Base-by-base conservation (phyloP, 1,140 invertebrate genomes). In the Thaumetopoea pityocampa region DNA sequence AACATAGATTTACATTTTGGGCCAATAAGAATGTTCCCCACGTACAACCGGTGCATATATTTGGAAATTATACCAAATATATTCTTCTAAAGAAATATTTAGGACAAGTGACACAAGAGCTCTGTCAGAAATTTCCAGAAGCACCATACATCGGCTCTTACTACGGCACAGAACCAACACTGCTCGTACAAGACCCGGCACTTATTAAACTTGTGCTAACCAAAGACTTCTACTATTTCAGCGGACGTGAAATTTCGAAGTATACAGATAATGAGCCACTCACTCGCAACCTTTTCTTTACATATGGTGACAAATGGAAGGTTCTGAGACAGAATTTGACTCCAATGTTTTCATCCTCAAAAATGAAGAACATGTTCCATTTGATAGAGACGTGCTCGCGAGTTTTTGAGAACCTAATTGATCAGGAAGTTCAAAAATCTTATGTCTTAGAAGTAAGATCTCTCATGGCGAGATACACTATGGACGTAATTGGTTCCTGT, bases 341-440 rank as follows among this genome's bases (percentile, higher is more conserved):
- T 5, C 89, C 89, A 1, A 81, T 87, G 1, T 91, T 90, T 57
- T 87, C 88, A 1, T 71, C 85, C 2, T 72, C 79, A 6, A 90
- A 90, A 64, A 84, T 90, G 46, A 87, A 85, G 59, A 67, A 72
- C 8, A 89, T 89, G 83, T 85, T 84, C 45, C 59, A 77, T 0
- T 40, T 82, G 2, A 79, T 89, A 42, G 12, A 63, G 1, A 35
- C 72, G 3, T 80, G 88, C 7, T 50, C 51, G 0, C 11, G 68
- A 0, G 61, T 81, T 6, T 56, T 88, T 3, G 65, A 73, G 4
- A 43, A 50, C 2, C 23, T 72, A 1, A 51, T 86, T 0, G 51
- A 58, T 6, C 16, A 38, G 12, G 41, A 41, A 40, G 24, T 43
- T 1, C 10, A 33, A 8, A 42, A 58, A 14, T 43, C 27, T 18